Percentiles rank a stretch among this genome's conserved stretches.
phyloP scores from a whole-genome alignment of 2,888 invertebrate genomes.

The Erebia ligea region DNA sequence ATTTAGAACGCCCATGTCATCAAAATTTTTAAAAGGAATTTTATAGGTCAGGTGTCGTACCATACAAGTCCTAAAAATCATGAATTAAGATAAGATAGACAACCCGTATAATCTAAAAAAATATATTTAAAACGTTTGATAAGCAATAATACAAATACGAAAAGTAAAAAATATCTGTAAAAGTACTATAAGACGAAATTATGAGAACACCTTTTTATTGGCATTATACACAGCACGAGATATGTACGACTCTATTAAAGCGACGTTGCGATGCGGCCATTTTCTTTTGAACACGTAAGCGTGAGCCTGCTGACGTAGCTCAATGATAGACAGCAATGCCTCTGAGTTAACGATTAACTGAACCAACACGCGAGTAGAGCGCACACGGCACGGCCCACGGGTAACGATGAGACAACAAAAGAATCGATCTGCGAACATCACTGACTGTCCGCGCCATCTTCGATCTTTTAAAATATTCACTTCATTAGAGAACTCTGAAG shows the following conservation, averaged over 20 bases:
- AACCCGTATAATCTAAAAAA: too few relatives aligned
- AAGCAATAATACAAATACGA: too few relatives aligned
- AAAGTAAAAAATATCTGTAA: background rate
- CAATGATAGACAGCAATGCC: constrained; percentile 58
- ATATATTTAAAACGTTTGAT: too few relatives aligned
- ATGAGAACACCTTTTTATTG: background rate
- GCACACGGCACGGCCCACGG: constrained; percentile 58
- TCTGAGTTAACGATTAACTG: constrained; percentile 57
- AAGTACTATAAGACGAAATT: background rate
- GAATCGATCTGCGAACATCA: constrained; percentile 64
- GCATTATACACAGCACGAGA: constrained; percentile 6
- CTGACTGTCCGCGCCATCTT: constrained; percentile 45
- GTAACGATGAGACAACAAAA: constrained; percentile 63
- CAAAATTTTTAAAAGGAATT: too few relatives aligned
- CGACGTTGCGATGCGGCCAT: constrained; percentile 52
- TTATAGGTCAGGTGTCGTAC: too few relatives aligned
- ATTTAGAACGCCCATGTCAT: too few relatives aligned
- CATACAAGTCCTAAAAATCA: too few relatives aligned
- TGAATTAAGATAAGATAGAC: too few relatives aligned
- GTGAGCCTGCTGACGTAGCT: constrained; percentile 55
- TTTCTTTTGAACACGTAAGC: constrained; percentile 61
- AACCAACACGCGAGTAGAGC: constrained; percentile 42
- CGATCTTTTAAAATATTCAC: background rate
- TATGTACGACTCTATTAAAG: constrained; percentile 8
- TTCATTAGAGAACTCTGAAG: background rate